These are phyloP conservation scores for Crypturellus undulatus DNA, from an alignment of 2,113 vertebrate species.

Conservation along the genomic window DNA sequence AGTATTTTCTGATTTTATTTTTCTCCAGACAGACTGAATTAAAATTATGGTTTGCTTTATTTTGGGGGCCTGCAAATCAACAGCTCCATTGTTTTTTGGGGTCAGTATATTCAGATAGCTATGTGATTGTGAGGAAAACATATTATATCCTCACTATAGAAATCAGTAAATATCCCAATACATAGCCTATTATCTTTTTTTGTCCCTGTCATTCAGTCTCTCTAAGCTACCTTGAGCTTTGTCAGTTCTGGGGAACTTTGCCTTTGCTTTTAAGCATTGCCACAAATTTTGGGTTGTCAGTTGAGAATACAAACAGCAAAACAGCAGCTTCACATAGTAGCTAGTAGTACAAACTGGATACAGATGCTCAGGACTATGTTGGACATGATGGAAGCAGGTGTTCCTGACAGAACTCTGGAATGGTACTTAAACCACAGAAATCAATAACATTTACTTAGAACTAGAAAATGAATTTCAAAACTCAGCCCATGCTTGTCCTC, in stretches of 20 bases:
- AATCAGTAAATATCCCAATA: background rate
- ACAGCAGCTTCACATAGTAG: background rate
- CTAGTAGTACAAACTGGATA: background rate
- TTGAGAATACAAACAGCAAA: constrained; percentile 7
- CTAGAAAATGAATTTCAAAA: background rate
- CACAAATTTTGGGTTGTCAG: constrained; percentile 3
- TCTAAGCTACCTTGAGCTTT: background rate
- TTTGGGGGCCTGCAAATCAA: background rate
- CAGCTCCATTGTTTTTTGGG: background rate
- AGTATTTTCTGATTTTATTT: background rate
- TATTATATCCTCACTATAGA: background rate
- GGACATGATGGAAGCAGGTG: background rate
- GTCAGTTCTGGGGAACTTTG: background rate
- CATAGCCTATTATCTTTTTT: background rate
- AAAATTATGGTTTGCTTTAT: background rate
- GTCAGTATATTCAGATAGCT: background rate
- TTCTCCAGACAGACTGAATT: background rate
- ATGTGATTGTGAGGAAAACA: background rate
- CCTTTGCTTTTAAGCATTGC: background rate
- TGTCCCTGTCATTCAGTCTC: background rate
- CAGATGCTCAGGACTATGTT: background rate
- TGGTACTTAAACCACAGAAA: background rate
- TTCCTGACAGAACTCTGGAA: background rate
- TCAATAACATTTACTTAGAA: background rate
- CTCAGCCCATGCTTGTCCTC: background rate